Evolutionary conservation across 37 sponge, comb jelly and placozoan species (phyloP), one percentile per base, ranked within the genome.

Genomic region (Mnemiopsis leidyi): DNA sequence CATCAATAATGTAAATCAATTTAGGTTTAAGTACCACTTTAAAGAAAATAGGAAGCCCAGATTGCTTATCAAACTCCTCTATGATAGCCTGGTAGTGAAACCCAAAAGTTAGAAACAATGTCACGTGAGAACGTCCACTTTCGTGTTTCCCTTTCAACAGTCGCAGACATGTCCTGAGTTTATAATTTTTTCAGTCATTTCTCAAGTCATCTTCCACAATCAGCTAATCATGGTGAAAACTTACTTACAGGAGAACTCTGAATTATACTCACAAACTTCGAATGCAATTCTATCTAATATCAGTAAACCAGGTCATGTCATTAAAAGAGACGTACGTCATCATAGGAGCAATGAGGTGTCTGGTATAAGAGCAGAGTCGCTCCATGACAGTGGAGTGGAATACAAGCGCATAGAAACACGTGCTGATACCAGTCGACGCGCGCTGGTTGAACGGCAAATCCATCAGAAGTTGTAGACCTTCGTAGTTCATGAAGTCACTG

Each of bases 11-110:
- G n/a, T n/a, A n/a, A n/a, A n/a, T n/a, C n/a, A n/a, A n/a, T n/a
- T n/a, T n/a, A n/a, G n/a, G n/a, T n/a, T n/a, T n/a, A n/a, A n/a
- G n/a, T n/a, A 79, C 82, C 82, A 79, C 20, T 16, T 79, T 29
- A 5, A 79, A 29, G 35, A 79, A 34, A 5, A 36, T 20, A 3
- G 82, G 82, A 79, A 79, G 82, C 7, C 82, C 82, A 32, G 16
- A 31, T 32, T 79, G 82, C 29, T 79, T 79, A 31, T 79, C 82
- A 79, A 79, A 79, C 82, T 79, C 82, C 82, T 79, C 82, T 33
- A 79, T 31, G 35, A 79, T 79, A 16, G 82, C 3, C 38, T 79
- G 82, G 21, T 79, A 79, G 36, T 31, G 29, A 29, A 79, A 79
- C 20, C 37, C 82, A 21, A 28, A 79, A 29, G 82, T 36, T 5